A percentile compares a stretch with the other conserved stretches of the same genome.
Conservation (phyloP, 2,113 vertebrate species). For the Ceyx melanurus region DNA sequence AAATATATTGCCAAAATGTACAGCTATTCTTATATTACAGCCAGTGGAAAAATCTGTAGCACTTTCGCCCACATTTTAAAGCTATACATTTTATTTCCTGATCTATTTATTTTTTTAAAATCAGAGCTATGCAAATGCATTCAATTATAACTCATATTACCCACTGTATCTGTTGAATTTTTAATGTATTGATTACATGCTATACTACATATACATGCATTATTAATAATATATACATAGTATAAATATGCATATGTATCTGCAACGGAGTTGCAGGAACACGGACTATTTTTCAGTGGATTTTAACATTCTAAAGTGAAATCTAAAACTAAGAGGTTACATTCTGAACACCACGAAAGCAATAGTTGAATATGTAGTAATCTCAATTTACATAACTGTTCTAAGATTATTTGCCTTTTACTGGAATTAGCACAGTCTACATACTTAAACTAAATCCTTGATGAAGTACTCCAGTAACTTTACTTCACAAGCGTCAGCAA, state of each 20-base stretch:
- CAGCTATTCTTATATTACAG: neutral
- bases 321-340: neutral
- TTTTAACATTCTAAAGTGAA: neutral
- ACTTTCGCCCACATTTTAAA: neutral
- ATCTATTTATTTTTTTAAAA: neutral
- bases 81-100: neutral
- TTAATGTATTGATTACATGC: too few species aligned
- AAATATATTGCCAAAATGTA: neutral
- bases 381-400: neutral
- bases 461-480: neutral
- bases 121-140: neutral
- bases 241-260: neutral
- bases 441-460: neutral
- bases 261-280: neutral
- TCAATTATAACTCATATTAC: neutral
- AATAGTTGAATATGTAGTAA: neutral
- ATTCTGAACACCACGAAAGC: neutral
- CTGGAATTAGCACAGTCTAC: neutral
- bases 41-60: neutral
- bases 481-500: neutral
- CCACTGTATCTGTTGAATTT: neutral
- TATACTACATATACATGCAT: neutral
- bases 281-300: neutral
- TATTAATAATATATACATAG: neutral
- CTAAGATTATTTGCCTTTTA: neutral